Conservation (phyloP, 2,113 vertebrate genomes). For the Nematolebias whitei region DNA sequence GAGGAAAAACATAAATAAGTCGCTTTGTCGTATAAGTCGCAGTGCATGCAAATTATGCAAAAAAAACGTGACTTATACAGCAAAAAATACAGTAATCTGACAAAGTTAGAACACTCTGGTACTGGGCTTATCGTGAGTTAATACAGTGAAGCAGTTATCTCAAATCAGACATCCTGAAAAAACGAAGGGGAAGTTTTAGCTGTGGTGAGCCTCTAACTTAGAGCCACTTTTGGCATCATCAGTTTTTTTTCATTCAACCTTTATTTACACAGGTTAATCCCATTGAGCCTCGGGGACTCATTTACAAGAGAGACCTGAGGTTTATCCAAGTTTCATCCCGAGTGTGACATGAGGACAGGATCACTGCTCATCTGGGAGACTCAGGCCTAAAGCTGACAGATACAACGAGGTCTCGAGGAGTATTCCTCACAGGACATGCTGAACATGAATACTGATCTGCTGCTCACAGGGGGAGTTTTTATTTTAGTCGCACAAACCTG, state of each 20-base stretch:
- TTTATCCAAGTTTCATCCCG: slow-evolving; percentile 38
- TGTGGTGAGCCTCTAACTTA: not conserved
- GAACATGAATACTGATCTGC: slow-evolving; percentile 27
- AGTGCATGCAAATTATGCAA: too few species aligned
- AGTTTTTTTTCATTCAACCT: too few species aligned
- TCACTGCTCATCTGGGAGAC: slow-evolving; percentile 4
- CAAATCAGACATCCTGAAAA: slow-evolving; percentile 35
- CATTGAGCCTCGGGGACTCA: too few species aligned
- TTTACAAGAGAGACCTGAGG: too few species aligned
- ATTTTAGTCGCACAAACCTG: not conserved
- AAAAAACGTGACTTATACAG: too few species aligned
- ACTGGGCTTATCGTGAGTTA: slow-evolving; percentile 16
- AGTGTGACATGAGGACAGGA: slow-evolving; percentile 27
- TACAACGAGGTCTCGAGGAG: not conserved
- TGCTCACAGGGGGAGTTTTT: slow-evolving; percentile 1
- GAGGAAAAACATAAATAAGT: too few species aligned
- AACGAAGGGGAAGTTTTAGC: not conserved
- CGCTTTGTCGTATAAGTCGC: too few species aligned
- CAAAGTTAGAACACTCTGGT: slow-evolving; percentile 20
- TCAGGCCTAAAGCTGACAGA: slow-evolving; percentile 2
- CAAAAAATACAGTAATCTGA: too few species aligned
- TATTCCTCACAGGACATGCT: not conserved
- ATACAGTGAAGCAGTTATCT: slow-evolving; percentile 34
- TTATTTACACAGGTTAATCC: too few species aligned
- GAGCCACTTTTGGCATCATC: slow-evolving; percentile 17